Base-by-base conservation (phyloP, 2,888 invertebrate genomes). In the Standfussiana lucernea region DNA sequence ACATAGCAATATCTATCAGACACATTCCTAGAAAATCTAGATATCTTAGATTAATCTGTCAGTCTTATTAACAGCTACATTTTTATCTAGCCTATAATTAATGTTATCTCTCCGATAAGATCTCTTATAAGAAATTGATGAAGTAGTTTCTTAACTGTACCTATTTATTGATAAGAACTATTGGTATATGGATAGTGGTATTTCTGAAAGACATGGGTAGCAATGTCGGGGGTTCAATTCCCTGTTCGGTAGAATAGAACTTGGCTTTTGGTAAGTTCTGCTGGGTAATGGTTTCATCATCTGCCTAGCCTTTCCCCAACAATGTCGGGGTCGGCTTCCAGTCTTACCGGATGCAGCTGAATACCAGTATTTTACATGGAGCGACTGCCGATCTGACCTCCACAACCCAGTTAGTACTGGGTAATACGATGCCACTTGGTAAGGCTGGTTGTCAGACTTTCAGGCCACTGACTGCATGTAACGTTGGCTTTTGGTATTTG, bases 41-140 rank as follows among this genome's bases (percentile, higher is more conserved):
- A 79, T 73, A 73, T 21, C 11, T 3, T 2, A 72, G 69, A 77
- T 77, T 66, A 74, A 74, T 70, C 47, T 77, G 74, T 80, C 74
- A 83, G 24, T 56, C 1, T 68, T 72, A 72, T 72, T 74, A 65
- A 80, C 66, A 37, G 67, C 77, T 45, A 69, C 61, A 74, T 80
- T 83, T 83, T 77, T 83, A 83, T 77, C 69, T 77, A 50, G 62
- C 35, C 37, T 47, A 77, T 83, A 81, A n/a, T n/a, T n/a, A 81
- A 75, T 77, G 65, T 73, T 65, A 80, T 50, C 28, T 18, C n/a
- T 11, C 11, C 21, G 77, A 80, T 83, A 66, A 74, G 47, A 83
- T 83, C 65, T 56, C 42, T 61, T 47, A 62, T 69, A 82, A 79
- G 61, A 75, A 72, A 75, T 42, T 72, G 37, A 76, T 80, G 24